A percentile compares a stretch with the other conserved stretches of the same genome.
Evolutionary conservation across 2,113 vertebrate species (phyloP).

Genomic region (Calidris pygmaea): DNA sequence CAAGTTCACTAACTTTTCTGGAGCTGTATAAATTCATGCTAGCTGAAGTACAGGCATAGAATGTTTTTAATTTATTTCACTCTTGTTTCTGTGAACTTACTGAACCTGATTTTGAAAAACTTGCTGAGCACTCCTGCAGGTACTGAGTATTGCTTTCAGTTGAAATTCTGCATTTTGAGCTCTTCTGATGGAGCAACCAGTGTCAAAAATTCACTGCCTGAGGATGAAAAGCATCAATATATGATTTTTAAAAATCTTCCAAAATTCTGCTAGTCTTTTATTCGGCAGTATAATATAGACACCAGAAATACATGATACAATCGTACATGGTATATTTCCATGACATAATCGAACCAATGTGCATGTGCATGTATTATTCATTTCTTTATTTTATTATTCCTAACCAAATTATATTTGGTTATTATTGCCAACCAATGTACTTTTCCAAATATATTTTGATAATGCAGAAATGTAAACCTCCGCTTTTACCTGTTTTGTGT

Average conservation of each 20-base stretch:
- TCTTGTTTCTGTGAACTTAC: not conserved
- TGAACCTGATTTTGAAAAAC: not conserved
- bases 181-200: not conserved
- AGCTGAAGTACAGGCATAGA: not conserved
- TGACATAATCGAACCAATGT: not conserved
- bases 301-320: not conserved
- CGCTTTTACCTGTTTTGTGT: not conserved
- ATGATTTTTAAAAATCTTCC: not conserved
- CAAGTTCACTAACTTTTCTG: not conserved
- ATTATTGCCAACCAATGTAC: not conserved
- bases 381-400: not conserved
- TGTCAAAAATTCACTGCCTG: fast-evolving
- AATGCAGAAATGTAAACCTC: not conserved
- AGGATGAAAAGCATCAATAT: not conserved
- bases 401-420: not conserved
- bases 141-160: not conserved
- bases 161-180: not conserved
- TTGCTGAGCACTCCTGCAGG: not conserved
- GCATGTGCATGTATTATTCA: not conserved
- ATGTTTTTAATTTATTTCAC: not conserved
- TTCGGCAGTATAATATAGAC: not conserved
- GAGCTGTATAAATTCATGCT: not conserved
- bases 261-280: not conserved
- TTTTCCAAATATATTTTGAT: not conserved
- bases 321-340: not conserved